Base-by-base conservation (phyloP, 2,113 vertebrate species). In the Candoia aspera region DNA sequence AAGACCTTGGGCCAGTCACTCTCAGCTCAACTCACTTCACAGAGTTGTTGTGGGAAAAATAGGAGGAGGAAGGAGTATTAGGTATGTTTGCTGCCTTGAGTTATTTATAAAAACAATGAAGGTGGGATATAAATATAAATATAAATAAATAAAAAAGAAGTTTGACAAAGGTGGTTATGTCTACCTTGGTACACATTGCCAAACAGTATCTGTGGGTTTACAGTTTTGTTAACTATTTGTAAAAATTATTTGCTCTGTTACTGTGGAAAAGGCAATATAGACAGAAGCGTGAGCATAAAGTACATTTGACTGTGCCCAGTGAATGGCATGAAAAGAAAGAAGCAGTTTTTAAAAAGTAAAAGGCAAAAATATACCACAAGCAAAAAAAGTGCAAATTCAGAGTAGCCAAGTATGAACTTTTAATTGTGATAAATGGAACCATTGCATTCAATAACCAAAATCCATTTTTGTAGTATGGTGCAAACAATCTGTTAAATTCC, bases 211-310 rank as follows among this genome's bases (percentile, higher is more conserved):
- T 91, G 90, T 85, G 5, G 58, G 60, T 91, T 91, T 62, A 53
- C 58, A 53, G 11, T 53, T 9, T 59, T n/a, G 29, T 90, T 49
- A 24, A 46, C 23, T 55, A 21, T 53, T 62, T 91, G 49, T 53
- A 46, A 58, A 85, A 64, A 49, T 11, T 64, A 49, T 86, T 37
- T 90, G 37, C 8, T n/a, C 19, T 46, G 89, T 86, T 86, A 59
- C 90, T 91, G 59, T 86, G 90, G 84, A 37, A 91, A 90, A 84
- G 54, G 54, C 89, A 84, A 90, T 54, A 90, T 84, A 90, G 84
- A 84, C 89, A 90, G 37, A 90, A n/a, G 5, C 12, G 1, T 58
- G 54, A 84, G 13, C 10, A 90, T 6, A 90, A 90, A 83, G 24
- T 8, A 15, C 68, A 84, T 26, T n/a, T 83, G 54, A 23, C 23